Evolutionary conservation across 2,888 invertebrate species (phyloP).

Genomic region (Oxyscelio sp.): DNA sequence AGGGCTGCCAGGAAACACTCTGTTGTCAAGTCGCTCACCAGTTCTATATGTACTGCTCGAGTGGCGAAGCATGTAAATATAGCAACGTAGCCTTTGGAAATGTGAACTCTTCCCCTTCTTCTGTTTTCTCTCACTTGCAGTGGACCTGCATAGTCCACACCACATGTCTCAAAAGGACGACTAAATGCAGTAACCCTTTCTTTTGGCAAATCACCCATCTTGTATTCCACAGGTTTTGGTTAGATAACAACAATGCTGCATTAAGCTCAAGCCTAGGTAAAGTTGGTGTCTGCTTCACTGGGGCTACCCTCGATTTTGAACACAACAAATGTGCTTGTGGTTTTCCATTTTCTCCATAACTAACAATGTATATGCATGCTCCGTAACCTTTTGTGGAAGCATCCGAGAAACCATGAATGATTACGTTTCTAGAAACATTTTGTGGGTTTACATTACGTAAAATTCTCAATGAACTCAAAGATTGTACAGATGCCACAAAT

Average conservation of each 20-base stretch:
- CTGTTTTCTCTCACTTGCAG: not conserved
- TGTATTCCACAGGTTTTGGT: not conserved
- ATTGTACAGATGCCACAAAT: not conserved
- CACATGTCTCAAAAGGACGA: not conserved
- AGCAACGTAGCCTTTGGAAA: not conserved
- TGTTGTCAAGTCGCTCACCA: not conserved
- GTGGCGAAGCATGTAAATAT: not conserved
- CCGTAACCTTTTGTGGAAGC: slow-evolving; percentile 13
- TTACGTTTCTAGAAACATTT: not conserved
- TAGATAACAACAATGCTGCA: not conserved
- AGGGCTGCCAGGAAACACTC: not conserved
- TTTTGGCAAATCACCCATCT: not conserved
- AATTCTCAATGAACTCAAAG: not conserved
- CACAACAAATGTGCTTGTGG: not conserved
- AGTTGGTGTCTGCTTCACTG: not conserved
- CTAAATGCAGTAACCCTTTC: not conserved
- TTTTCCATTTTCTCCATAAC: too few species aligned
- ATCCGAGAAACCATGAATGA: slow-evolving; percentile 13
- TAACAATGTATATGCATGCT: slow-evolving; percentile 4
- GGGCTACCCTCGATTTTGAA: not conserved
- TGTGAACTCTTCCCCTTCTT: not conserved
- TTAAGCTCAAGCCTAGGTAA: slow-evolving; percentile 4
- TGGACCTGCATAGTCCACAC: not conserved
- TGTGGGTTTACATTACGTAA: not conserved
- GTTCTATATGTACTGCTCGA: not conserved